Evolutionary conservation across 2,888 invertebrate genomes (phyloP), one percentile per base, ranked within the genome.

Genomic region (Slavum lentiscoides): DNA sequence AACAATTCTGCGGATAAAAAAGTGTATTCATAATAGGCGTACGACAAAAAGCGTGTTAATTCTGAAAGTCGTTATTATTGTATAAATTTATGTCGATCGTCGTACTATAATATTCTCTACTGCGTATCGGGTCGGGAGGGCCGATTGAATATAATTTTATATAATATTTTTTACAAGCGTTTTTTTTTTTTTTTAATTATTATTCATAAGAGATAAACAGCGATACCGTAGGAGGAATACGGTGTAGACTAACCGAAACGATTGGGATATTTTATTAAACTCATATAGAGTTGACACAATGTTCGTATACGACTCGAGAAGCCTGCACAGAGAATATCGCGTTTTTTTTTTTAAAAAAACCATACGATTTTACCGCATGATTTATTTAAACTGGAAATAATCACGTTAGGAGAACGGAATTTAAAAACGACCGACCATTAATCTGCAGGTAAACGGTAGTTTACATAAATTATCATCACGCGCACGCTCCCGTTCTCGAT

Each of bases 371-470:
- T n/a, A n/a, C n/a, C n/a, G n/a, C n/a, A n/a, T 74, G 74, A 74
- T 74, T 66, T 74, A 74, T 66, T 55, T 66, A 64, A 55, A 74
- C 74, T 74, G 64, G 74, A 74, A 64, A 74, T 55, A 64, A 37
- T 74, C 64, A 23, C 53, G 53, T 74, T 21, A 19, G 37, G 74
- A 64, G 21, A 74, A 74, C 37, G 55, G 39, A 74, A 74, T 64
- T 74, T 53, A 62, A 74, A 55, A 37, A 64, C 55, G 64, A 64
- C 53, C 53, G 74, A 30, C 55, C 64, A 55, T 66, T 66, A 74
- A 74, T 74, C 64, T 66, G 55, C 30, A 30, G 4, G 64, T 9
- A 55, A 74, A 74, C 64, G 64, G 74, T 66, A 66, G 74, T 74
- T 66, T 55, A 74, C 55, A 74, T 74, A 74, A 74, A 74, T 74